These are phyloP conservation scores for Panulirus ornatus DNA, from an alignment of 1,140 invertebrate species.

Conservation along the genomic window DNA sequence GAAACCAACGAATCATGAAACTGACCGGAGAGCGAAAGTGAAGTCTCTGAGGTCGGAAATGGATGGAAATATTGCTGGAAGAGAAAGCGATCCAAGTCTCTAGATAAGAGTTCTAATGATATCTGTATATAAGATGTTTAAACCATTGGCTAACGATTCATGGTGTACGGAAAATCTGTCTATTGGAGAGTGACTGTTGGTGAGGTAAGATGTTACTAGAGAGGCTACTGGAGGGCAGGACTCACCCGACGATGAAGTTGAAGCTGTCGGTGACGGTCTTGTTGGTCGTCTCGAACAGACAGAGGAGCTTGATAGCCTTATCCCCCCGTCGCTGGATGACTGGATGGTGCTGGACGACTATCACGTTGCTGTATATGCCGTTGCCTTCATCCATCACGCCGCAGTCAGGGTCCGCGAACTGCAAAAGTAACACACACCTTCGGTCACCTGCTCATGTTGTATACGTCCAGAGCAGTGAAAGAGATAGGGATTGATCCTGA, in stretches of 20 bases:
- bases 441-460: constrained; percentile 57
- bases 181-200: no score
- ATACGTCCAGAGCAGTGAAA: no score
- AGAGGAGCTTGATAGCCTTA: constrained; percentile 81
- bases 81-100: no score
- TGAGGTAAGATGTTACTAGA: no score
- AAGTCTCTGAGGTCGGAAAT: no score
- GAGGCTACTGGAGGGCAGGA: no score
- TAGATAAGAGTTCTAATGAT: no score
- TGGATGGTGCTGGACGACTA: constrained; percentile 83
- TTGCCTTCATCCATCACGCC: constrained; percentile 76
- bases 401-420: constrained; percentile 75
- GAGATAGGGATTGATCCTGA: no score
- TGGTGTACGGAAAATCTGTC: no score
- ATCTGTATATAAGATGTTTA: no score
- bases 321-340: constrained; percentile 82
- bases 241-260: constrained; percentile 77
- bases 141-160: no score
- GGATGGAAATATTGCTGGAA: no score
- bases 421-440: constrained; percentile 55
- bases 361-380: constrained; percentile 78
- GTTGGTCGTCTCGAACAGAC: constrained; percentile 79
- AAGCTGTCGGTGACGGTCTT: constrained; percentile 78
- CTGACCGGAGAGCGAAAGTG: not conserved
- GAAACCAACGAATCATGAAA: not conserved